A percentile compares a stretch with the other conserved stretches of the same genome.
These are phyloP conservation scores for Pristionchus fissidentatus DNA, from an alignment of 2,888 invertebrate genomes.

Conservation along the genomic window DNA sequence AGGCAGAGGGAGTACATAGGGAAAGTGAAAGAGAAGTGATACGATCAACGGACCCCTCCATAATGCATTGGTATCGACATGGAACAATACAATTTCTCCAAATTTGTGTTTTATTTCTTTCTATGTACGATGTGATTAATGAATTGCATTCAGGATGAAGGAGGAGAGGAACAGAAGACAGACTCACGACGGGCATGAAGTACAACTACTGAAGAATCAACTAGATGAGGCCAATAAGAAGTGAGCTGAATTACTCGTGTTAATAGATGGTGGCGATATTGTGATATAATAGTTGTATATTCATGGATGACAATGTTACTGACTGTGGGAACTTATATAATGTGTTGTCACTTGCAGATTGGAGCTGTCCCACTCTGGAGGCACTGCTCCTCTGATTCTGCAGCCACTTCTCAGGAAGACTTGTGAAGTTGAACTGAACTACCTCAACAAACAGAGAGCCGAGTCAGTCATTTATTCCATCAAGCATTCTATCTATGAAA, in stretches of 20 bases:
- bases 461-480: too few species aligned
- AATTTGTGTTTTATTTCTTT: too few species aligned
- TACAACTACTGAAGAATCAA: constrained; percentile 63
- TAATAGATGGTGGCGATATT: not conserved
- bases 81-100: not conserved
- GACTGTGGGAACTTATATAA: too few species aligned
- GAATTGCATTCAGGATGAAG: constrained; percentile 6
- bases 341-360: constrained; percentile 58
- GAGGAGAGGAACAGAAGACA: constrained; percentile 49
- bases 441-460: constrained; percentile 65
- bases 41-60: not conserved
- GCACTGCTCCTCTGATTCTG: constrained; percentile 85
- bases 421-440: constrained; percentile 89
- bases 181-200: constrained; percentile 54
- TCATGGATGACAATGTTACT: not conserved
- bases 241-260: not conserved
- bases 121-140: not conserved
- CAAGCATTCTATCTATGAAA: not conserved
- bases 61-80: not conserved
- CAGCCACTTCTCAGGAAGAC: constrained; percentile 96
- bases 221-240: constrained; percentile 69
- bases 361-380: constrained; percentile 75
- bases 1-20: not conserved
- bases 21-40: not conserved
- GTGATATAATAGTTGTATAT: too few species aligned